Evolutionary conservation across 1,140 invertebrate genomes (phyloP).

Genomic region (Dendrolimus punctatus): DNA sequence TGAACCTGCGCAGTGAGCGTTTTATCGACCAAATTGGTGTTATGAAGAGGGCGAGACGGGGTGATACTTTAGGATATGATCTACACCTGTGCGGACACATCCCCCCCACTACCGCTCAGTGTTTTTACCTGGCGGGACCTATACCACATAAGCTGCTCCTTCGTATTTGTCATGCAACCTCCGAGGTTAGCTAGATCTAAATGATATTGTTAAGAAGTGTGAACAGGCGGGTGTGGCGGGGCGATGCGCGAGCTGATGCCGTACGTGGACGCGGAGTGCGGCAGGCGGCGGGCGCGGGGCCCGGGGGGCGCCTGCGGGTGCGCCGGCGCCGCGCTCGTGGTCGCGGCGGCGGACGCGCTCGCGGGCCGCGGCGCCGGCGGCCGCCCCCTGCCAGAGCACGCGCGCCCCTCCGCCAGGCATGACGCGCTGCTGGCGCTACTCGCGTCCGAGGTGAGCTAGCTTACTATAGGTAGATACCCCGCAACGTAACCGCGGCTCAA

Average conservation of each 20-base stretch:
- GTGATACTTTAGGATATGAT: too few species aligned
- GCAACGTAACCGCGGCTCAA: too few species aligned
- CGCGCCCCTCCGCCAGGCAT: constrained; percentile 81
- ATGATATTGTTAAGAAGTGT: not conserved
- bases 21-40: too few species aligned
- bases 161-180: too few species aligned
- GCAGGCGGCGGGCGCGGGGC: constrained; percentile 14
- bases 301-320: constrained; percentile 25
- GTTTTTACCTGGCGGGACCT: too few species aligned
- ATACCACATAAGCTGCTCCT: too few species aligned
- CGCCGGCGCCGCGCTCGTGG: constrained; percentile 90
- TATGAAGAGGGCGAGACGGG: too few species aligned
- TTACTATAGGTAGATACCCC: too few species aligned
- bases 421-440: constrained; percentile 74
- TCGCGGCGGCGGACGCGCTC: constrained; percentile 95
- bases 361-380: constrained; percentile 92
- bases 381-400: constrained; percentile 84
- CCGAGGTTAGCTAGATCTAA: too few species aligned
- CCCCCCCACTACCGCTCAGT: too few species aligned
- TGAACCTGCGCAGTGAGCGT: too few species aligned
- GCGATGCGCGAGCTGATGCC: constrained; percentile 39
- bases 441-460: constrained; percentile 20
- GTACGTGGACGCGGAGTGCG: constrained; percentile 18
- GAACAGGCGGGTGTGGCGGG: constrained; percentile 12
- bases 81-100: too few species aligned